Evolutionary conservation across 1,140 invertebrate genomes (phyloP).

Genomic region (Saxidomus purpurata): DNA sequence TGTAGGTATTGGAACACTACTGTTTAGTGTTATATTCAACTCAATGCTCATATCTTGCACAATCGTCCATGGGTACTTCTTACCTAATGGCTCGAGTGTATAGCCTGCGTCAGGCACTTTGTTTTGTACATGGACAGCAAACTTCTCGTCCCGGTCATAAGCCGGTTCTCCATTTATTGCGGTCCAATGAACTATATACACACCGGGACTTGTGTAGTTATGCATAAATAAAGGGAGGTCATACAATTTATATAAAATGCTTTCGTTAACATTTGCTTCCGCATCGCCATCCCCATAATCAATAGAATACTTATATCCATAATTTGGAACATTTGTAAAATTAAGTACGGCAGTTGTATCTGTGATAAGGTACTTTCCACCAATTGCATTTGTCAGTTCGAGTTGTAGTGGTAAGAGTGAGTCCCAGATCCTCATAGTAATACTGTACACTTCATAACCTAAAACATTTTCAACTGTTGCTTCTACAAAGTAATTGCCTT

Average conservation of each 20-base stretch:
- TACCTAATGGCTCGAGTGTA: constrained; percentile 10
- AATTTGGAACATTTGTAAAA: constrained; percentile 33
- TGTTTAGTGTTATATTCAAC: constrained; percentile 40
- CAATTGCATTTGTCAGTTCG: constrained; percentile 19
- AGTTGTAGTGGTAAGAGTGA: constrained; percentile 3
- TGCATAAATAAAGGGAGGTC: constrained; percentile 20
- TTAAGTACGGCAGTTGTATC: constrained; percentile 24
- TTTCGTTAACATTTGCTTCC: not conserved
- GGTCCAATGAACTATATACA: constrained; percentile 46
- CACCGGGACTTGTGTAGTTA: constrained; percentile 12
- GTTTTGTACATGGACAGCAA: constrained; percentile 44
- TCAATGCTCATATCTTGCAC: constrained; percentile 10
- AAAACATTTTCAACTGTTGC: constrained; percentile 4
- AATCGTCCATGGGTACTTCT: constrained; percentile 52
- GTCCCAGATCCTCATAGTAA: constrained; percentile 35
- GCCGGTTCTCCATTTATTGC: constrained; percentile 24
- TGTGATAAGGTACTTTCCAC: constrained; percentile 56
- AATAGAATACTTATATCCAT: constrained; percentile 48
- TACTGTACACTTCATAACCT: not conserved
- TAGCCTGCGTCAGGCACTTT: constrained; percentile 22
- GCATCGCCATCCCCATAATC: constrained; percentile 37
- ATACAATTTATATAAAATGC: constrained; percentile 12
- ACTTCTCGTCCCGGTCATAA: not conserved
- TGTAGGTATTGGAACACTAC: not conserved
- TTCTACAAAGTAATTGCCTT: constrained; percentile 21